These are phyloP conservation scores for Syngnathus acus DNA, from an alignment of 2,797 vertebrate species.

Conservation along the genomic window DNA sequence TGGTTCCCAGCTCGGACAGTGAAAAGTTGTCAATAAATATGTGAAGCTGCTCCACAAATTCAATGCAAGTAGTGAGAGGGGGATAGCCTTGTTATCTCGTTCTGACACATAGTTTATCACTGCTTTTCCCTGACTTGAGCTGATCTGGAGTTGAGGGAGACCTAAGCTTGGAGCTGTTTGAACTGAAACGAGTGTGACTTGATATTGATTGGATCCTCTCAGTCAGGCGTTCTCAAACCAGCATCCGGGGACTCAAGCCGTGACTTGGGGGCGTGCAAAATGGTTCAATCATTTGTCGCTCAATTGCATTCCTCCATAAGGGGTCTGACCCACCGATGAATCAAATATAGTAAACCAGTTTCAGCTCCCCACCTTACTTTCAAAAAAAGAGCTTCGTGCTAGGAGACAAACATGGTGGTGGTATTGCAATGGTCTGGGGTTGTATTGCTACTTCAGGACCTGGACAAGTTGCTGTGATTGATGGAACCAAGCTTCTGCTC, in stretches of 20 bases:
- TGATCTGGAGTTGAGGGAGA: not conserved
- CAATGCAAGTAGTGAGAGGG: slow-evolving; percentile 7
- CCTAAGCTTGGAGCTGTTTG: slow-evolving; percentile 25
- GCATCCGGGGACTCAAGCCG: too few species aligned
- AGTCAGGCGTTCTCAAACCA: too few species aligned
- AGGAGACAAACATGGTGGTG: too few species aligned
- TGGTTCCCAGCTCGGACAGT: slow-evolving; percentile 2
- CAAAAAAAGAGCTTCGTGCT: too few species aligned
- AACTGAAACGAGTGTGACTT: slow-evolving; percentile 37
- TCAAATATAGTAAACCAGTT: too few species aligned
- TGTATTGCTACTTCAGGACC: not conserved
- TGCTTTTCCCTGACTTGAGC: slow-evolving; percentile 2
- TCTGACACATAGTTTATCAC: slow-evolving; percentile 1
- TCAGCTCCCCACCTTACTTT: too few species aligned
- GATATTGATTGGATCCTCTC: slow-evolving; percentile 16
- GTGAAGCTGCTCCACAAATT: not conserved
- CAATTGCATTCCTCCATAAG: not conserved
- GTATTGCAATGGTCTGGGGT: too few species aligned
- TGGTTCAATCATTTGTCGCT: not conserved
- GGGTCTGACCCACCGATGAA: not conserved
- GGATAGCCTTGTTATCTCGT: not conserved
- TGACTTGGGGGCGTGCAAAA: not conserved
- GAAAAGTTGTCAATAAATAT: not conserved
- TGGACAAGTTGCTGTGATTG: not conserved
- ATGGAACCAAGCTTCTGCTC: too few species aligned